Conservation (phyloP, 2,888 invertebrate species). For the Troides helena region DNA sequence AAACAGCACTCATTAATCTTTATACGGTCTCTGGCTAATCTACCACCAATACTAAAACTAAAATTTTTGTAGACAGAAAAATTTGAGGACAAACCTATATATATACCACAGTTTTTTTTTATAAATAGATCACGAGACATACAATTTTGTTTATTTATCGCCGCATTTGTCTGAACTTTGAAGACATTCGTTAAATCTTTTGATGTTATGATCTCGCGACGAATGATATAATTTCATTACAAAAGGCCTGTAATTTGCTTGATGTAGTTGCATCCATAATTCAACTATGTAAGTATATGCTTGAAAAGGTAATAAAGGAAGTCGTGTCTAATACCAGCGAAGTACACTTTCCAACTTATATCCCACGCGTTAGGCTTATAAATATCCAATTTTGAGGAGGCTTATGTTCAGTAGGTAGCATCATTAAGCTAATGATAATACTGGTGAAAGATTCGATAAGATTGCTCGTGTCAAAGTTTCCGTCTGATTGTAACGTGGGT, state of each 20-base stretch:
- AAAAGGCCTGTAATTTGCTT: not conserved
- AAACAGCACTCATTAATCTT: no score
- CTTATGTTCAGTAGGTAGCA: no score
- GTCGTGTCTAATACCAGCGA: no score
- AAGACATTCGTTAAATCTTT: conserved; percentile 7
- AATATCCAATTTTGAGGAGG: no score
- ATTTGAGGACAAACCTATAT: not conserved
- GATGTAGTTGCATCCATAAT: not conserved
- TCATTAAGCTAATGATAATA: no score
- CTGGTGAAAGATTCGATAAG: no score
- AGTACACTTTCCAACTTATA: no score
- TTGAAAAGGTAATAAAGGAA: no score
- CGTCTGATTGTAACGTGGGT: no score
- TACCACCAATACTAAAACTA: not conserved
- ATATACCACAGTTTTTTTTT: not conserved
- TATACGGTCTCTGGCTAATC: no score
- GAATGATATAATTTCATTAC: not conserved
- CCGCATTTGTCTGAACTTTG: not conserved
- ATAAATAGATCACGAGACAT: not conserved
- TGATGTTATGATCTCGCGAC: not conserved
- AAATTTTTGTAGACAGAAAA: not conserved
- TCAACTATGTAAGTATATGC: not conserved
- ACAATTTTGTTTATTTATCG: not conserved
- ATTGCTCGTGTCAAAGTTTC: no score
- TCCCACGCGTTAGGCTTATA: no score